Evolutionary conservation across 2,113 vertebrate species (phyloP).

Genomic region (Gila orcuttii): DNA sequence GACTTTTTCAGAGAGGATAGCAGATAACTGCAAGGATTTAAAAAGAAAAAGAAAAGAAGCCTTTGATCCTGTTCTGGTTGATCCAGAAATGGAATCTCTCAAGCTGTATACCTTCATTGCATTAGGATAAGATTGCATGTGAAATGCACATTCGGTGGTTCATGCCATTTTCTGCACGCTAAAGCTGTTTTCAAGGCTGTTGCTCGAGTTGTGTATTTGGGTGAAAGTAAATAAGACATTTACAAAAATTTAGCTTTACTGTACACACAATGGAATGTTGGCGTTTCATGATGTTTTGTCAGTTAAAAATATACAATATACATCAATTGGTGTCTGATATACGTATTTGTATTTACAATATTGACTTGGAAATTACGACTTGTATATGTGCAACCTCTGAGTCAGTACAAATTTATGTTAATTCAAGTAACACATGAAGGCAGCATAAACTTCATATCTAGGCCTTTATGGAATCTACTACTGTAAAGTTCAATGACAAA

Average conservation of each 20-base stretch:
- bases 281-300: not conserved
- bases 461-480: not conserved
- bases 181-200: not conserved
- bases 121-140: slow-evolving; percentile 14
- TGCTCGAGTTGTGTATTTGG: not conserved
- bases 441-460: not conserved
- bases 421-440: not conserved
- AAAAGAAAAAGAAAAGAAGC: slow-evolving; percentile 51
- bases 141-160: slow-evolving; percentile 48
- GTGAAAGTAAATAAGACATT: not conserved
- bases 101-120: slow-evolving; percentile 41
- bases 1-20: slow-evolving; percentile 26
- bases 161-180: not conserved
- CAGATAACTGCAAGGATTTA: slow-evolving; percentile 15
- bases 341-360: too few relatives aligned
- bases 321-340: not conserved
- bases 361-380: too few relatives aligned
- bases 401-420: not conserved
- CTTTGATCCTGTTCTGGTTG: slow-evolving; percentile 58
- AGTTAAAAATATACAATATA: not conserved
- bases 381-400: not conserved
- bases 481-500: not conserved
- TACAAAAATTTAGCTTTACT: not conserved
- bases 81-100: slow-evolving; percentile 52
- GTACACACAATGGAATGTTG: not conserved